phyloP scores from a whole-genome alignment of 2,113 vertebrate species.

The Myiozetetes cayanensis region DNA sequence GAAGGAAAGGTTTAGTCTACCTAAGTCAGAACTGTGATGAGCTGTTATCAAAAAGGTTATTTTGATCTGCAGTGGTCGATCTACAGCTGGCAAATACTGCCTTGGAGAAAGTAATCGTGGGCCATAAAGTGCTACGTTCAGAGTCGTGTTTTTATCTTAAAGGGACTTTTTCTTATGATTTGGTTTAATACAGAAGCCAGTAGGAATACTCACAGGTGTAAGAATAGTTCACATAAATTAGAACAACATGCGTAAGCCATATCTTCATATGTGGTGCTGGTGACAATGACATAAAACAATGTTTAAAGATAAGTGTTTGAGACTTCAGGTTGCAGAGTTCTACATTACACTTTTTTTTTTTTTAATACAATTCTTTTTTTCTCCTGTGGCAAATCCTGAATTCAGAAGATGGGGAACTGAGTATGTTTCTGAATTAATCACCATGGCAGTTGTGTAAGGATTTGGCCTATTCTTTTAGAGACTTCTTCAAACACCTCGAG shows the following conservation, averaged over 20 bases:
- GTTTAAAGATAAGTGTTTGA: background rate
- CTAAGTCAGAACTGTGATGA: background rate
- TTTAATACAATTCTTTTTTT: background rate
- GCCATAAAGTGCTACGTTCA: background rate
- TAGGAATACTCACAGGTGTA: background rate
- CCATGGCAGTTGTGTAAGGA: background rate
- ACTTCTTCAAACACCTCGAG: background rate
- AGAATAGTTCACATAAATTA: background rate
- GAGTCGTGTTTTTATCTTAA: background rate
- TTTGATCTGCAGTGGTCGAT: slow-evolving; percentile 43
- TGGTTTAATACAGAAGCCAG: background rate
- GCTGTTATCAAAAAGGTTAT: slow-evolving; percentile 20
- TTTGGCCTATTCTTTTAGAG: background rate
- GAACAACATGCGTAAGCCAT: background rate
- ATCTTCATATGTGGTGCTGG: background rate
- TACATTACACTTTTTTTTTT: background rate
- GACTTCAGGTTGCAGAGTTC: background rate
- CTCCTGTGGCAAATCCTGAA: background rate
- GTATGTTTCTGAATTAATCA: background rate
- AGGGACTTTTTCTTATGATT: background rate
- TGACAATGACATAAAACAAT: background rate
- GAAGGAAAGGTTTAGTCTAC: background rate
- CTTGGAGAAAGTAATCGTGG: slow-evolving; percentile 5
- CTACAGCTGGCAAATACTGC: slow-evolving; percentile 35
- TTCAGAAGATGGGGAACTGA: background rate